Percentiles rank a stretch among this genome's conserved stretches.
Conservation (phyloP, 2,888 invertebrate species). For the Baccha elongata region DNA sequence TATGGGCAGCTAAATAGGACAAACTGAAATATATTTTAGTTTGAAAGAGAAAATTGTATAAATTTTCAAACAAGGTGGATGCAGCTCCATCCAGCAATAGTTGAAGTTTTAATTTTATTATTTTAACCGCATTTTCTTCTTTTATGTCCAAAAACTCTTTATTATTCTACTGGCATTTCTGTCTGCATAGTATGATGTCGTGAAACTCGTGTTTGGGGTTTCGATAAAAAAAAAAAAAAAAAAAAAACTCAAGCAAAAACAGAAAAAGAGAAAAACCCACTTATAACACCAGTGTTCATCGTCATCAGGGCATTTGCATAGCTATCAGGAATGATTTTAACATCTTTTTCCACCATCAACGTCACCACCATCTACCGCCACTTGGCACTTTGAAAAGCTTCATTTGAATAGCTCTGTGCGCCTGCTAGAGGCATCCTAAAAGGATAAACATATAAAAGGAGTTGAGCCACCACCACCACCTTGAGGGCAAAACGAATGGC, state of each 20-base stretch:
- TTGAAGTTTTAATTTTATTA: slow-evolving; percentile 55
- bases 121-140: slow-evolving; percentile 29
- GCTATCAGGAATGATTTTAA: slow-evolving; percentile 44
- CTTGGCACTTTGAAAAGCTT: slow-evolving; percentile 56
- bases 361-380: slow-evolving; percentile 2
- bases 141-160: slow-evolving; percentile 36
- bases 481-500: slow-evolving; percentile 31
- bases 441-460: slow-evolving; percentile 21
- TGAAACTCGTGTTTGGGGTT: slow-evolving; percentile 37
- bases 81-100: slow-evolving; percentile 7
- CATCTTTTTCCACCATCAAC: slow-evolving; percentile 12
- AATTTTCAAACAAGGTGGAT: slow-evolving; percentile 43
- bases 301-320: slow-evolving; percentile 57
- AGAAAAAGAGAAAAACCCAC: slow-evolving; percentile 9
- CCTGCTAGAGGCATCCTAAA: slow-evolving; percentile 34
- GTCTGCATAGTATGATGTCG: slow-evolving; percentile 24
- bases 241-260: background rate
- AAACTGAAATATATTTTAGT: background rate
- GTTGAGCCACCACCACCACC: slow-evolving; percentile 18
- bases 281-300: slow-evolving; percentile 18
- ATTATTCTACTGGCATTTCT: slow-evolving; percentile 59
- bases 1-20: slow-evolving; percentile 1
- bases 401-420: slow-evolving; percentile 50
- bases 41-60: slow-evolving; percentile 60
- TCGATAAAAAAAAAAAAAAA: slow-evolving; percentile 5